These are phyloP conservation scores for Temnothorax ravouxi DNA, from an alignment of 2,888 invertebrate genomes.

Conservation along the genomic window DNA sequence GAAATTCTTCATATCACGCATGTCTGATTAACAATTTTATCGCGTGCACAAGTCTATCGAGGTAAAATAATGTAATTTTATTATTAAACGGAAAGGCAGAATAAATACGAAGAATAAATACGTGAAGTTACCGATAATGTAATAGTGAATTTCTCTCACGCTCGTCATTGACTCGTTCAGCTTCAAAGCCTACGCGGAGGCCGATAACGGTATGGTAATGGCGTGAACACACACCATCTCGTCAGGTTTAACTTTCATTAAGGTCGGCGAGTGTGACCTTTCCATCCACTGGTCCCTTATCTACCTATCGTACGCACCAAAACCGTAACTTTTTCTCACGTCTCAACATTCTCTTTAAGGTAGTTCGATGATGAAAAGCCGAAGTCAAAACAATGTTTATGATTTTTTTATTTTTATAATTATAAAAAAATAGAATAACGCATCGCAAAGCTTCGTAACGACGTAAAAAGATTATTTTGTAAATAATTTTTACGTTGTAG, in stretches of 20 bases:
- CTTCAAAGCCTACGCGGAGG: slow-evolving; percentile 63
- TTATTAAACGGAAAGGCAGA: neutral
- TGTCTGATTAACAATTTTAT: neutral
- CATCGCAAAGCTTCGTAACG: too few species aligned
- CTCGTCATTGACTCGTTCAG: slow-evolving; percentile 47
- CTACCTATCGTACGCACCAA: slow-evolving; percentile 60
- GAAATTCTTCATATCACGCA: neutral
- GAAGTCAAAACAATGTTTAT: too few species aligned
- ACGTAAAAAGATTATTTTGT: too few species aligned
- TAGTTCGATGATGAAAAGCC: too few species aligned
- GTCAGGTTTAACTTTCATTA: slow-evolving; percentile 74
- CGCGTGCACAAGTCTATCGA: neutral
- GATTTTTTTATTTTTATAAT: too few species aligned
- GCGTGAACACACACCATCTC: slow-evolving; percentile 62
- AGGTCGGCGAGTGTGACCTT: slow-evolving; percentile 72
- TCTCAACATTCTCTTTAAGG: slow-evolving; percentile 56
- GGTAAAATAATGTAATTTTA: neutral
- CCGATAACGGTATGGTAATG: slow-evolving; percentile 71
- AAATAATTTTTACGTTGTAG: too few species aligned
- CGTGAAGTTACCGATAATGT: slow-evolving; percentile 28
- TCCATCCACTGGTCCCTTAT: slow-evolving; percentile 66
- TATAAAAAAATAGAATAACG: too few species aligned
- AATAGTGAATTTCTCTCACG: slow-evolving; percentile 61
- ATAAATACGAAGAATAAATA: neutral
- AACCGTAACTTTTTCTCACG: slow-evolving; percentile 68